Percentiles rank a stretch among this genome's conserved stretches.
Conservation (phyloP, 2,797 vertebrate species). For the Xiphorhynchus erythropygius region DNA sequence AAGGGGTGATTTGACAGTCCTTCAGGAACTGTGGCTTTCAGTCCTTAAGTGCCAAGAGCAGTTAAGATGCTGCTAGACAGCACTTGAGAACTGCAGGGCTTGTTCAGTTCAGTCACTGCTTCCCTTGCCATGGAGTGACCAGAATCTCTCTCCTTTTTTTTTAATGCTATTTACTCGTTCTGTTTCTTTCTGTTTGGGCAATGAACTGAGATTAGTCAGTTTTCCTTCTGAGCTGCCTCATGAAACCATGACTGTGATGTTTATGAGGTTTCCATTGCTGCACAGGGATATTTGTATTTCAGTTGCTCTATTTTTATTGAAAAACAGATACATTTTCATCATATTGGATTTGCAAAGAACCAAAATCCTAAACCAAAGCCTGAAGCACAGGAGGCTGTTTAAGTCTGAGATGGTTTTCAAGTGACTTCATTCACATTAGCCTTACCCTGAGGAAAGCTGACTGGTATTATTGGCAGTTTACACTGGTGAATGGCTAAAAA, state of each 20-base stretch:
- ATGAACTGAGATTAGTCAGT: constrained; percentile 5
- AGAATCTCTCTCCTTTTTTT: background rate
- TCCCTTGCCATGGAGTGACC: background rate
- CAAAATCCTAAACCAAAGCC: background rate
- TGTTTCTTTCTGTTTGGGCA: background rate
- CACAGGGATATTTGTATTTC: constrained; percentile 6
- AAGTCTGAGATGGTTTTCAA: background rate
- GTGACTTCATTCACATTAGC: background rate
- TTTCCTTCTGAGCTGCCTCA: constrained; percentile 3
- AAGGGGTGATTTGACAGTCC: background rate
- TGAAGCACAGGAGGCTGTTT: background rate
- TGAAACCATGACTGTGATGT: background rate
- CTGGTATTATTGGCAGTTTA: background rate
- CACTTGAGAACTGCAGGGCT: background rate
- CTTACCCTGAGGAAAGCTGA: background rate
- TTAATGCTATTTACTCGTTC: background rate
- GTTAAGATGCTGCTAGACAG: background rate
- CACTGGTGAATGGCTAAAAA: background rate
- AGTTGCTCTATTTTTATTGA: background rate
- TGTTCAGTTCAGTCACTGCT: background rate
- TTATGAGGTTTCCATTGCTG: constrained; percentile 31
- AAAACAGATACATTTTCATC: background rate
- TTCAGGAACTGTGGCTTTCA: background rate
- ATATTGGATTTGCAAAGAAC: background rate
- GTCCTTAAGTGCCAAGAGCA: background rate